A percentile compares a stretch with the other conserved stretches of the same genome.
Evolutionary conservation across 92 coral and sea anemone species (phyloP).

Genomic region (Bergia puertoricense): DNA sequence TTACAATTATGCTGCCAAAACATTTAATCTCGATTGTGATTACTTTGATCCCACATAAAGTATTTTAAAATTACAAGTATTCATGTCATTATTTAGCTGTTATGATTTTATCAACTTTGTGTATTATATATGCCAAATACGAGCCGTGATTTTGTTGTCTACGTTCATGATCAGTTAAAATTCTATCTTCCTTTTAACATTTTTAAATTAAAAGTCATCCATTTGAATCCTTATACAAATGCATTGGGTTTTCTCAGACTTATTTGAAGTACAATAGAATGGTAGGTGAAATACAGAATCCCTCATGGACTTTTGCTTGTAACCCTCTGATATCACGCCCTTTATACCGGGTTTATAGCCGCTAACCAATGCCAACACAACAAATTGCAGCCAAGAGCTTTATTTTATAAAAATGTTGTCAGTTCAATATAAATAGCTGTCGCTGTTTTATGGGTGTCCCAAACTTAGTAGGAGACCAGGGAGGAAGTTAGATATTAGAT

Average conservation of each 20-base stretch:
- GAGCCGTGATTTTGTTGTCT: neutral
- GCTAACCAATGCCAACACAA: neutral
- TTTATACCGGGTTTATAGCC: too few relatives aligned
- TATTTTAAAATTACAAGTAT: neutral
- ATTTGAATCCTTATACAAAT: neutral
- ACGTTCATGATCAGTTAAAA: neutral
- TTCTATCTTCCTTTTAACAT: too few relatives aligned
- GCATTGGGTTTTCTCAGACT: neutral
- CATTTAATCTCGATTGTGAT: neutral
- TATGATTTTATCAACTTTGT: neutral
- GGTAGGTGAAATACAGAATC: neutral
- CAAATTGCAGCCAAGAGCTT: neutral
- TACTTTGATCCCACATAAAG: neutral
- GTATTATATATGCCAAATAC: too few relatives aligned
- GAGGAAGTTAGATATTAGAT: too few relatives aligned
- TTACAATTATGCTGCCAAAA: neutral
- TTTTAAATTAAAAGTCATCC: neutral
- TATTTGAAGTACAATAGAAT: neutral
- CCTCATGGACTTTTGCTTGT: neutral
- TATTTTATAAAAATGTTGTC: too few relatives aligned
- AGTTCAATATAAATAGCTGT: neutral
- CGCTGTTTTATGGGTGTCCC: neutral
- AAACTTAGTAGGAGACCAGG: too few relatives aligned
- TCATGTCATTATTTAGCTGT: too few relatives aligned
- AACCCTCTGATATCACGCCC: neutral